A percentile compares a stretch with the other conserved stretches of the same genome.
phyloP scores from a whole-genome alignment of 2,113 vertebrate genomes.

The Tichodroma muraria region DNA sequence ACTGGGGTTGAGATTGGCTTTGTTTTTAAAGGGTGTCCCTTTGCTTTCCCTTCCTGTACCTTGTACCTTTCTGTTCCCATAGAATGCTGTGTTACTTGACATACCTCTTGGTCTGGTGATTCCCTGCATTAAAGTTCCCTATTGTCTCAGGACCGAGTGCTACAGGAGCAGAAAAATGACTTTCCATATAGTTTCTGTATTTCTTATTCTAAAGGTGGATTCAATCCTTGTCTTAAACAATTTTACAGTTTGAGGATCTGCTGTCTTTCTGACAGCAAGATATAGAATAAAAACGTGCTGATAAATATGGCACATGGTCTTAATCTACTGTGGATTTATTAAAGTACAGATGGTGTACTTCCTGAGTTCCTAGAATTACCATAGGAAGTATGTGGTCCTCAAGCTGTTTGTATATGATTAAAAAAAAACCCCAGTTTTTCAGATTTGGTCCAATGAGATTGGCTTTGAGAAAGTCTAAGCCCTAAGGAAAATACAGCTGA shows the following conservation, averaged over 20 bases:
- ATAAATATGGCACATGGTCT: conserved; percentile 5
- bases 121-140: not conserved
- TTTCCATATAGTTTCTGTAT: not conserved
- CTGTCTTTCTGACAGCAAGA: not conserved
- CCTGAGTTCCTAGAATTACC: not conserved
- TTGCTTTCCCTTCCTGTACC: not conserved
- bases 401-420: not conserved
- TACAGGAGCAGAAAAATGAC: not conserved
- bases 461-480: not conserved
- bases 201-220: not conserved
- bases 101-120: not conserved
- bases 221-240: not conserved
- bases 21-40: not conserved
- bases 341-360: conserved; percentile 43
- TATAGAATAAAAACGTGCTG: not conserved
- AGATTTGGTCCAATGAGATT: not conserved
- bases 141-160: not conserved
- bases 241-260: not conserved
- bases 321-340: conserved; percentile 22
- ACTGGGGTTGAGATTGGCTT: not conserved
- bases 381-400: conserved; percentile 9
- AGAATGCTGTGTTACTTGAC: not conserved
- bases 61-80: not conserved
- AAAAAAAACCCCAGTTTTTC: not conserved
- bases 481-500: not conserved